Evolutionary conservation across 2,113 vertebrate genomes (phyloP), one percentile per base, ranked within the genome.

Genomic region (Pao palembangensis): DNA sequence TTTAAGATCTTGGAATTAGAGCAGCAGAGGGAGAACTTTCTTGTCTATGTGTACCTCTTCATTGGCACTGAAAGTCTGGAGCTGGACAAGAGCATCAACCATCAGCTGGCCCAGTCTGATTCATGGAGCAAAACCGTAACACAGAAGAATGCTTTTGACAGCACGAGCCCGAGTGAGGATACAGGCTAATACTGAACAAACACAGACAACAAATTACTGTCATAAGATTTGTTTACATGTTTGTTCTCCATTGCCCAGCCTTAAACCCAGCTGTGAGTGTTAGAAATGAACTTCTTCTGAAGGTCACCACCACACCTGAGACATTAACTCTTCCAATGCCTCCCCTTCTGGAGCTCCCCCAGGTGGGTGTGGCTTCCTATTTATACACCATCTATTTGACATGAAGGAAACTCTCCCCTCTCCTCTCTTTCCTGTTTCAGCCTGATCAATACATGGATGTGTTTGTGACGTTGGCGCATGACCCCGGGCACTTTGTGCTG

Each of bases 401-500:
- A 2, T 46, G 44, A 15, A 15, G 44, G 14, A 17, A 25, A 6
- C 43, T 2, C 14, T 7, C 14, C 14, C 14, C 17, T 15, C 44
- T 3, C 4, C 44, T 46, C 14, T 6, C 17, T 15, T 5, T 16
- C 14, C 44, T 46, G 13, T 55, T 62, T 34, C 64, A 91, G 80
- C 81, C 87, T 5, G 94, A 93, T 52, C 92, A 94, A 60, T 93
- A 93, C 53, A 90, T 98, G 82, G 95, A 99, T 65, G 86, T 98
- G 42, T 95, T 92, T 1, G 92, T 99, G 60, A 91, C 94, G 0
- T 91, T 96, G 75, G 95, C 93, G 51, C 96, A 93, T 75, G 95
- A 99, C 80, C 96, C 96, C 0, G 94, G 94, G 23, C 91, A 98
- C 85, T 99, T 99, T 73, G 91, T 98, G 73, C 81, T 98, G 69